phyloP scores from a whole-genome alignment of 2,797 vertebrate species.

The Molossus molossus region DNA sequence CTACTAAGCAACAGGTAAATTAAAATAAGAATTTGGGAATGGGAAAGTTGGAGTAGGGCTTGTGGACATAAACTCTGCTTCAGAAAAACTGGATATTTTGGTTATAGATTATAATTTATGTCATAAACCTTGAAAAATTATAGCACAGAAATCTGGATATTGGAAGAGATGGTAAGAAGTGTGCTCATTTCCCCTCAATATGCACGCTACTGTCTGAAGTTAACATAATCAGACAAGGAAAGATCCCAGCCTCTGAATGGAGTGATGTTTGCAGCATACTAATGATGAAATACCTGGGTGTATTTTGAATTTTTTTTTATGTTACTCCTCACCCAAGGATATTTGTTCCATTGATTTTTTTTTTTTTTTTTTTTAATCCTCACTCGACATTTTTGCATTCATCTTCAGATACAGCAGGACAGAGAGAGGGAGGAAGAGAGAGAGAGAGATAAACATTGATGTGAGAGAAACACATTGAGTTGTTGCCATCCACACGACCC shows the following conservation, averaged over 20 bases:
- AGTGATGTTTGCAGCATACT: neutral
- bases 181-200: neutral
- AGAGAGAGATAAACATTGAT: too few species aligned
- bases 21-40: neutral
- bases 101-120: neutral
- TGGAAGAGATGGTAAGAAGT: neutral
- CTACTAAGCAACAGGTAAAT: neutral
- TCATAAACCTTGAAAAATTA: neutral
- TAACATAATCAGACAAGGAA: neutral
- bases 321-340: too few species aligned
- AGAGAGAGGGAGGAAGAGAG: too few species aligned
- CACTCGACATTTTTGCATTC: too few species aligned
- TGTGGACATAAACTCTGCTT: neutral
- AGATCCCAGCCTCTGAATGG: neutral
- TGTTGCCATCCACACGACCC: too few species aligned
- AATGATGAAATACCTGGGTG: neutral
- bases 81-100: neutral
- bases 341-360: too few species aligned
- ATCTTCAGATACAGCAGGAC: too few species aligned
- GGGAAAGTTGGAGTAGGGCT: neutral
- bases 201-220: fast-evolving
- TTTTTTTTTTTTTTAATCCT: too few species aligned
- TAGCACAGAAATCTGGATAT: neutral
- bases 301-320: neutral
- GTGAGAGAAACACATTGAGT: too few species aligned